Percentiles rank a stretch among this genome's conserved stretches.
These are phyloP conservation scores for Resseliella maxima DNA, from an alignment of 2,888 invertebrate species.

Conservation along the genomic window DNA sequence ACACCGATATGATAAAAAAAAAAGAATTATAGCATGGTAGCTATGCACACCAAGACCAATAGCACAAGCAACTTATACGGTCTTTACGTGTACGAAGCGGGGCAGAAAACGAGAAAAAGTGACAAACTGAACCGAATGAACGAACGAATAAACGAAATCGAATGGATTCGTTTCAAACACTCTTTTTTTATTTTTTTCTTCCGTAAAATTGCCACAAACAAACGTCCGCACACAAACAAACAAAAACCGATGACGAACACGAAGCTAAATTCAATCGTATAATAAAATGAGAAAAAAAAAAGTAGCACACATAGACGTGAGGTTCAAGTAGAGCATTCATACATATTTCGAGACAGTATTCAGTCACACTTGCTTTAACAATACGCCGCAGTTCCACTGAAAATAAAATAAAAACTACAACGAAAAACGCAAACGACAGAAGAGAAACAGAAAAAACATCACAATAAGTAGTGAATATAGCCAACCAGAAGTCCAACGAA, in stretches of 20 bases:
- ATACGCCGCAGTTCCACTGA: constrained; percentile 37
- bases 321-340: constrained; percentile 47
- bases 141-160: background rate
- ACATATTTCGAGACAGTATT: constrained; percentile 45
- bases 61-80: constrained; percentile 14
- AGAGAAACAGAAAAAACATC: background rate
- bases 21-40: constrained; percentile 10
- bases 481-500: constrained; percentile 36
- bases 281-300: background rate
- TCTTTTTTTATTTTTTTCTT: background rate
- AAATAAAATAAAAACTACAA: constrained; percentile 43
- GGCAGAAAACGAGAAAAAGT: background rate
- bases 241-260: background rate
- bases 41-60: background rate
- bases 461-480: constrained; percentile 48
- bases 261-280: background rate
- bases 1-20: background rate
- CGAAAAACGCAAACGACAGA: constrained; percentile 5
- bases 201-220: background rate
- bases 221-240: too few relatives aligned
- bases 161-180: background rate
- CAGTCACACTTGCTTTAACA: constrained; percentile 54
- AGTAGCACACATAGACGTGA: constrained; percentile 45
- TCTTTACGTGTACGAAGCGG: background rate
- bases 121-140: background rate